A percentile compares a stretch with the other conserved stretches of the same genome.
phyloP scores from a whole-genome alignment of 2,113 vertebrate species.

The Oxyruncus cristatus region DNA sequence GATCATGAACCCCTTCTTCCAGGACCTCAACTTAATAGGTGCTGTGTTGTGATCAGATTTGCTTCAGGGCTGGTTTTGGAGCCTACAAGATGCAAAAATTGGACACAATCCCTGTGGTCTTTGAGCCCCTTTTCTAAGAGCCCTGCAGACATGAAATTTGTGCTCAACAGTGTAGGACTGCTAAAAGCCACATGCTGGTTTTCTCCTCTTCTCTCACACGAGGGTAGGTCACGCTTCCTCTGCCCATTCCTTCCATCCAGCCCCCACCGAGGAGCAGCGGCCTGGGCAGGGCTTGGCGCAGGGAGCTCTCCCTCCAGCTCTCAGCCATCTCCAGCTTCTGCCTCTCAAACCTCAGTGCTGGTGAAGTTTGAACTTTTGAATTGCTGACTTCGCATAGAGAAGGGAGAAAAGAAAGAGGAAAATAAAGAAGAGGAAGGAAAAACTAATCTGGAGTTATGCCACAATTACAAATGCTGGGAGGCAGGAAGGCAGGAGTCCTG shows the following conservation, averaged over 20 bases:
- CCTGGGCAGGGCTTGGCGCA: background rate
- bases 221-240: background rate
- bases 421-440: conserved; percentile 12
- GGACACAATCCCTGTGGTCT: background rate
- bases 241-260: background rate
- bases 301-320: background rate
- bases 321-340: background rate
- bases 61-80: background rate
- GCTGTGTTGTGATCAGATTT: background rate
- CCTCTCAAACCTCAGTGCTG: background rate
- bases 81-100: background rate
- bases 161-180: background rate
- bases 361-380: background rate
- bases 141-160: background rate
- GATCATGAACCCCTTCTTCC: background rate
- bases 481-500: background rate
- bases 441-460: background rate
- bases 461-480: background rate
- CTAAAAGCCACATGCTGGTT: background rate
- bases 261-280: background rate
- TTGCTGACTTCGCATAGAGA: background rate
- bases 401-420: conserved; percentile 28
- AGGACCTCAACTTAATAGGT: background rate
- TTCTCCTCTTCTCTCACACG: background rate
- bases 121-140: background rate